A percentile compares a stretch with the other conserved stretches of the same genome.
These are phyloP conservation scores for Lasioglossum oenotherae DNA, from an alignment of 2,888 invertebrate species.

Conservation along the genomic window DNA sequence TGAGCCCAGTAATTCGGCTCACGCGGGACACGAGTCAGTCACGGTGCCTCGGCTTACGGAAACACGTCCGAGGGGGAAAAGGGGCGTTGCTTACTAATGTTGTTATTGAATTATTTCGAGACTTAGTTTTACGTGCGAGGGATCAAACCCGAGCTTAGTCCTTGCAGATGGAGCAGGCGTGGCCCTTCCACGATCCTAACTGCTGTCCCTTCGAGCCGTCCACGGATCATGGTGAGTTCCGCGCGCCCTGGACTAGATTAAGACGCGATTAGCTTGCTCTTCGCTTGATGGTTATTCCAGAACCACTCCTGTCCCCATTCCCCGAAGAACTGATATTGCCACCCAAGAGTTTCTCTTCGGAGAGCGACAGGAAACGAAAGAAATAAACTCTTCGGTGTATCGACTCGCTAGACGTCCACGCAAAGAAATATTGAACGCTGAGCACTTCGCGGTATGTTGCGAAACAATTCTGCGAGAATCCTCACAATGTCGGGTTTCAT, in stretches of 20 bases:
- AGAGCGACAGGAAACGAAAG: conserved; percentile 30
- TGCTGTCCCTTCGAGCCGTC: conserved; percentile 46
- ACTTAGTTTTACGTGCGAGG: conserved; percentile 76
- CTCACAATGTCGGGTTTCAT: too few species aligned
- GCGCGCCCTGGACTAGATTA: conserved; percentile 68
- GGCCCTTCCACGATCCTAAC: conserved; percentile 49
- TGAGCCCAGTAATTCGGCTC: conserved; percentile 66
- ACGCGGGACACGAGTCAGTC: conserved; percentile 56
- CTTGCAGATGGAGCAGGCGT: conserved; percentile 78
- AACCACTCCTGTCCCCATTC: background rate
- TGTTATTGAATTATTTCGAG: conserved; percentile 81
- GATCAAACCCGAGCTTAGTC: conserved; percentile 73
- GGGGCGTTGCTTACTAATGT: conserved; percentile 73
- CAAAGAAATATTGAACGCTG: conserved; percentile 4
- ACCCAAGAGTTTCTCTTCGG: background rate
- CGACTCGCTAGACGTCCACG: background rate
- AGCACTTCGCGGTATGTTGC: background rate
- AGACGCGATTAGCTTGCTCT: conserved; percentile 69
- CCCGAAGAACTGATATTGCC: conserved; percentile 22
- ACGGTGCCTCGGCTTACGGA: conserved; percentile 37
- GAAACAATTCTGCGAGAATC: background rate
- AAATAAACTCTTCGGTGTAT: conserved; percentile 13
- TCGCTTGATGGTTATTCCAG: conserved; percentile 18
- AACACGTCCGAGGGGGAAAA: conserved; percentile 39
- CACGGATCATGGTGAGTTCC: conserved; percentile 48